Evolutionary conservation across 2,113 vertebrate species (phyloP).

Genomic region (Emberiza fucata): DNA sequence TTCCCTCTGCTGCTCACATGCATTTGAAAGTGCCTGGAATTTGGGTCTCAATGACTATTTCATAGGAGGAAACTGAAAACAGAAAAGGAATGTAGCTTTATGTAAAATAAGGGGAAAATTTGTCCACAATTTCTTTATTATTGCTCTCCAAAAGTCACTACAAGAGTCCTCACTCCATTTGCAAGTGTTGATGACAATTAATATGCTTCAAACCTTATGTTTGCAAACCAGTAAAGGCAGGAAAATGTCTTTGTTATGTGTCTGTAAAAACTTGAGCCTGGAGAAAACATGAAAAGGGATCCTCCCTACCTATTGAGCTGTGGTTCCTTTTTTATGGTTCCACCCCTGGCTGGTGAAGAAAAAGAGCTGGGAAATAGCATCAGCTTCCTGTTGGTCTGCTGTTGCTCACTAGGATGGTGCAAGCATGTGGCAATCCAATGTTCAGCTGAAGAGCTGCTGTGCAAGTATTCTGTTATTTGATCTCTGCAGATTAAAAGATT

Average conservation of each 20-base stretch:
- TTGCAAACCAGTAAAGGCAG: neutral
- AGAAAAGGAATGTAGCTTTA: neutral
- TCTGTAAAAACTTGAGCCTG: neutral
- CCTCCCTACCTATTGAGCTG: neutral
- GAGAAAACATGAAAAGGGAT: neutral
- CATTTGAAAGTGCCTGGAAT: neutral
- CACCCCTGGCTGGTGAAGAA: neutral
- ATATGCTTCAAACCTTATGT: neutral
- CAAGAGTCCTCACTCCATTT: neutral
- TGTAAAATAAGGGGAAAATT: rapidly evolving
- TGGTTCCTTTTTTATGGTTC: neutral
- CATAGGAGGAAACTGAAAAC: neutral
- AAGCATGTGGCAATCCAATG: neutral
- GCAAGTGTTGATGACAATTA: neutral
- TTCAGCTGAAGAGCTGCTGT: neutral
- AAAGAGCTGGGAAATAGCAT: neutral
- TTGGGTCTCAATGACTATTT: neutral
- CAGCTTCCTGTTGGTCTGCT: neutral
- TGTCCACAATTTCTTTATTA: neutral
- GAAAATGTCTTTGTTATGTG: neutral
- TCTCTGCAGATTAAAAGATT: neutral
- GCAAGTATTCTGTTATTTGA: neutral
- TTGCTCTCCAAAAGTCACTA: neutral
- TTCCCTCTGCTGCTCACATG: neutral
- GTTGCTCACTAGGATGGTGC: neutral